Percentiles rank a stretch among this genome's conserved stretches.
Evolutionary conservation across 2,113 vertebrate genomes (phyloP).

Genomic region (Pungitius pungitius): DNA sequence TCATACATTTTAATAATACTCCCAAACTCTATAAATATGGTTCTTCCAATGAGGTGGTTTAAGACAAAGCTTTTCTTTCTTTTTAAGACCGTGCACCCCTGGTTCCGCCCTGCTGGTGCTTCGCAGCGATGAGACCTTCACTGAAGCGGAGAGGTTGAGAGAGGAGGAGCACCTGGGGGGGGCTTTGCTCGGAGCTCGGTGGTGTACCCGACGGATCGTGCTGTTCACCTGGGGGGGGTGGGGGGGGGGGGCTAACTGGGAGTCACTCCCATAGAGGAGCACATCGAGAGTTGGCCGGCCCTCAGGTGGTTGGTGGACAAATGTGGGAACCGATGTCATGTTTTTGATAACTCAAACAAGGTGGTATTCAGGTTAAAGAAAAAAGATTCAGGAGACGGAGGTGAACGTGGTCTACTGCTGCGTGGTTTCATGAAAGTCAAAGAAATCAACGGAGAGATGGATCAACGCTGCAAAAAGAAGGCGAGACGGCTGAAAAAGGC

Average conservation of each 20-base stretch:
- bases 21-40: no score
- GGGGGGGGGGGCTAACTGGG: conserved; percentile 59
- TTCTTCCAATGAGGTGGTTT: no score
- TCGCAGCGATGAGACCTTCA: conserved; percentile 58
- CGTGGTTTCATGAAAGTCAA: conserved; percentile 8
- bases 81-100: neutral
- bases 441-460: conserved; percentile 27
- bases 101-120: conserved; percentile 45
- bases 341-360: conserved; percentile 44
- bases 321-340: conserved; percentile 60
- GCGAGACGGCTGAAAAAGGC: conserved; percentile 15
- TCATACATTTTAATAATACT: no score
- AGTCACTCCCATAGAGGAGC: conserved; percentile 46
- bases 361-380: conserved; percentile 34
- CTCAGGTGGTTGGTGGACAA: conserved; percentile 53
- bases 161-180: conserved; percentile 42
- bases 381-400: conserved; percentile 38
- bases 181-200: conserved; percentile 18
- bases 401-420: conserved; percentile 28
- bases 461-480: conserved; percentile 28
- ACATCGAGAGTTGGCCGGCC: conserved; percentile 63
- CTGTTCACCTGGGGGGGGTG: conserved; percentile 63
- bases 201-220: conserved; percentile 36
- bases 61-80: no score
- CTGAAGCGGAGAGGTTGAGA: conserved; percentile 40